A percentile compares a stretch with the other conserved stretches of the same genome.
Evolutionary conservation across 2,113 vertebrate species (phyloP).

Genomic region (Oophaga pumilio): DNA sequence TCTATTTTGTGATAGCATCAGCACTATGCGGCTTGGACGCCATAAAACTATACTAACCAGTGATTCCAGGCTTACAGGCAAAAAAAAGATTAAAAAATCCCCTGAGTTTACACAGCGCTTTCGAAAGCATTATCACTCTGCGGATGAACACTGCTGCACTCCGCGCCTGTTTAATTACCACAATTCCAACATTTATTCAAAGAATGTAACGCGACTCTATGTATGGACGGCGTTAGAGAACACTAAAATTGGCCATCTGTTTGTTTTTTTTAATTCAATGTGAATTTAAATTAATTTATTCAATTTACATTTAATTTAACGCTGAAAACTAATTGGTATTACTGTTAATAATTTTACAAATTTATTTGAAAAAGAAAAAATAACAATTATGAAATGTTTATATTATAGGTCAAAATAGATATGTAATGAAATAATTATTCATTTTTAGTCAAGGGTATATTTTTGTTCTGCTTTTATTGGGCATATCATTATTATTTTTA

Average conservation of each 20-base stretch:
- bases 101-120: slow-evolving; percentile 21
- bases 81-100: slow-evolving; percentile 8
- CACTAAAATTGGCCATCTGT: not conserved
- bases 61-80: not conserved
- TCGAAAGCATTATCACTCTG: slow-evolving; percentile 32
- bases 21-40: not conserved
- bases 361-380: not conserved
- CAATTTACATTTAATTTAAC: not conserved
- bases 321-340: too few species aligned
- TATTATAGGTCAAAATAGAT: not conserved
- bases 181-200: slow-evolving; percentile 35
- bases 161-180: slow-evolving; percentile 41
- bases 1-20: not conserved
- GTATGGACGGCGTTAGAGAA: not conserved
- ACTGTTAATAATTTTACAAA: too few species aligned
- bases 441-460: too few species aligned
- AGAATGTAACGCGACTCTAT: not conserved
- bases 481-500: too few species aligned
- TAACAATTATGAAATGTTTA: not conserved
- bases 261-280: not conserved
- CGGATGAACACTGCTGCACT: slow-evolving; percentile 11
- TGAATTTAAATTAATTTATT: not conserved
- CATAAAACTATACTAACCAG: not conserved
- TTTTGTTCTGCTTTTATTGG: too few species aligned
- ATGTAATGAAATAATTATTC: too few species aligned